Conservation (phyloP, 2,797 vertebrate genomes). For the Semaprochilodus insignis region DNA sequence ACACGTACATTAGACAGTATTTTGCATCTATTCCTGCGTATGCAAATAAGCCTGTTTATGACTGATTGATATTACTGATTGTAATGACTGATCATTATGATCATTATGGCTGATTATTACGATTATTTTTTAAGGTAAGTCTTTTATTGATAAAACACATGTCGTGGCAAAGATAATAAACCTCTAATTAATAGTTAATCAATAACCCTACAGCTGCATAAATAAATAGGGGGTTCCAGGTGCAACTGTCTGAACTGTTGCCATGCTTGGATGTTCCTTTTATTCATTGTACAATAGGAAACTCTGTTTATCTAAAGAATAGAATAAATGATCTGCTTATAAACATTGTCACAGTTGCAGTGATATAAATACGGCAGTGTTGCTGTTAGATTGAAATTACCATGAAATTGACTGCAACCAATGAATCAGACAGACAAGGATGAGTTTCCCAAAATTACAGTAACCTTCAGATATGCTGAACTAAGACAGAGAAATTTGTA, state of each 20-base stretch:
- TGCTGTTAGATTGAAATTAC: background rate
- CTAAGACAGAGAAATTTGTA: background rate
- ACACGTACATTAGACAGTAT: background rate
- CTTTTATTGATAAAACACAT: conserved; percentile 3
- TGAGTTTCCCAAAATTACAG: background rate
- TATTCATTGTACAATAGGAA: background rate
- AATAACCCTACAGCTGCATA: background rate
- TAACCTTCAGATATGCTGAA: background rate
- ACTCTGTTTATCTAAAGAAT: background rate
- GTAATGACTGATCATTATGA: conserved; percentile 15
- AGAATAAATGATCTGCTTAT: background rate
- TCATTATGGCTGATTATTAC: background rate
- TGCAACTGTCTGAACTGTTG: background rate
- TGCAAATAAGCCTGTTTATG: background rate
- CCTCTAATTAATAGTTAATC: conserved; percentile 18
- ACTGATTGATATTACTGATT: conserved; percentile 6
- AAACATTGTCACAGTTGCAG: background rate
- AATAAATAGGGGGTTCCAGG: background rate
- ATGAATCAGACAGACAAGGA: background rate
- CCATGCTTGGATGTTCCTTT: background rate
- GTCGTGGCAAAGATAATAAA: background rate
- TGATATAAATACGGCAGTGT: background rate
- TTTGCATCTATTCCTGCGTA: background rate
- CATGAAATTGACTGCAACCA: background rate
- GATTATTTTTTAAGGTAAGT: background rate